Conservation (phyloP, 2,888 invertebrate species). For the Sarcophaga rosellei region DNA sequence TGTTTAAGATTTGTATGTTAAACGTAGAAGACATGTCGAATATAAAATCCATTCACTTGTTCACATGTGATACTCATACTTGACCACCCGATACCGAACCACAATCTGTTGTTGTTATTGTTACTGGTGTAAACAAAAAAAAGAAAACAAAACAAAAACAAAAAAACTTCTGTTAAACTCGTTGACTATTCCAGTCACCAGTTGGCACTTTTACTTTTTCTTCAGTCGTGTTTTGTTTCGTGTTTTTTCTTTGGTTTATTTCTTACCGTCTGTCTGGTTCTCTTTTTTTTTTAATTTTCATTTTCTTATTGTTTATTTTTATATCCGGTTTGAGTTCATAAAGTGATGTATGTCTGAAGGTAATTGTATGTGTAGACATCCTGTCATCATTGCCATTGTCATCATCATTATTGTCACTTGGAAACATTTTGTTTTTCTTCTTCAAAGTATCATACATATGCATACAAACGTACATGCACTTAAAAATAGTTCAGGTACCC, state of each 20-base stretch:
- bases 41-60: constrained; percentile 32
- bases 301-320: constrained; percentile 18
- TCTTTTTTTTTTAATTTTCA: too few species aligned
- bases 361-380: constrained; percentile 22
- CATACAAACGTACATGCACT: too few species aligned
- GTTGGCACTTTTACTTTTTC: constrained; percentile 52
- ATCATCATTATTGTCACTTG: constrained; percentile 29
- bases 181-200: constrained; percentile 49
- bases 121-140: background rate
- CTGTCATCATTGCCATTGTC: constrained; percentile 53
- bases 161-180: constrained; percentile 40
- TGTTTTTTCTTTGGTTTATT: background rate
- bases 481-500: too few species aligned
- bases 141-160: too few species aligned
- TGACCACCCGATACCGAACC: background rate
- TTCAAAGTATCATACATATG: background rate
- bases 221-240: background rate
- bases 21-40: constrained; percentile 54
- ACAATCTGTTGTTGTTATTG: background rate
- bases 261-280: too few species aligned
- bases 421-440: constrained; percentile 21
- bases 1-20: background rate
- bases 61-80: background rate
- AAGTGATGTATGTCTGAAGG: background rate
- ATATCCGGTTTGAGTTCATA: constrained; percentile 28